Base-by-base conservation (phyloP, 2,113 vertebrate species). In the Catagonus wagneri region DNA sequence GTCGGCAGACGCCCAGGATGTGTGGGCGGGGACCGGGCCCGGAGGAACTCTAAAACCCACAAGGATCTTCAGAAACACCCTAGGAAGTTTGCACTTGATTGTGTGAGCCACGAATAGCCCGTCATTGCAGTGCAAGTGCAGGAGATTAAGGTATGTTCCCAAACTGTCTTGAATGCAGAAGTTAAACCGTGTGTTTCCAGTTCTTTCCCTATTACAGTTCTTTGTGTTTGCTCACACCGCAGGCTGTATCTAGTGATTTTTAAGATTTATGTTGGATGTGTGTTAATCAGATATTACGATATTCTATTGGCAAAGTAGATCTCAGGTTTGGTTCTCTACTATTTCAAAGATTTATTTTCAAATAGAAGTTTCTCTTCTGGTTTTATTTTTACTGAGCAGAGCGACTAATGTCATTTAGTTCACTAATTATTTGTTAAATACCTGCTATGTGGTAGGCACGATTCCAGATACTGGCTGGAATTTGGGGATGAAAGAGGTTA, bases 301-400 rank as follows among this genome's bases (percentile, higher is more conserved):
- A 66, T 50, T 93, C 89, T 89, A 34, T 56, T 75, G 72, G 72
- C 50, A 85, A 96, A 61, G 69, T 44, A 8, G 34, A 83, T 60
- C 88, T 63, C 79, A 93, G 52, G 4, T 63, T 93, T 93, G 89
- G 61, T n/a, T 90, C 12, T 96, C 25, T 96, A 32, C 78, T 83
- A 32, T 61, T 90, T 93, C 16, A 76, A 88, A 68, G n/a, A 63
- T 75, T 54, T 91, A 23, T 89, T 94, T 96, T 93, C 34, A 71
- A 92, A 61, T 61, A 83, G 20, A 68, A 50, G 16, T 63, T 76
- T 60, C 32, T 92, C 92, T 93, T 63, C 80, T 80, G 34, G 25
- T 16, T 94, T 96, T 93, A 32, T 72, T 72, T 92, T 74, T 34
- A 25, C 65, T 87, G 65, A 94, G 66, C 36, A 87, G 54, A 66